Percentiles rank a stretch among this genome's conserved stretches.
Evolutionary conservation across 2,888 invertebrate species (phyloP).

Genomic region (Tanytarsus gracilentus): DNA sequence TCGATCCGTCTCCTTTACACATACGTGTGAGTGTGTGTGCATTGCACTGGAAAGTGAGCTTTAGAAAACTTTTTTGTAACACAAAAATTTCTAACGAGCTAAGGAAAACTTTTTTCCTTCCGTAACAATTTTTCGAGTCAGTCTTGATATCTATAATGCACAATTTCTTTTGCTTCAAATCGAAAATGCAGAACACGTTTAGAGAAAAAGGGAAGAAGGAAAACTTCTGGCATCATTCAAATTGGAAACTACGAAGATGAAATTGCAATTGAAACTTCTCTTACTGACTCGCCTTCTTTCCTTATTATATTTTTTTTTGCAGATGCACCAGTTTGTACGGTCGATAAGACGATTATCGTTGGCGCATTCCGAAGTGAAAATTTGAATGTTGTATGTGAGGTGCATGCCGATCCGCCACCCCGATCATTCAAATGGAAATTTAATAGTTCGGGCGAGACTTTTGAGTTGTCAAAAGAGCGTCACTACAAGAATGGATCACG

Average conservation of each 20-base stretch:
- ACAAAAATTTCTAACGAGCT: no score
- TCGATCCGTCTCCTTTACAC: no score
- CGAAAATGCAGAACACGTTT: conserved; percentile 1
- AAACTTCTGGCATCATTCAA: background rate
- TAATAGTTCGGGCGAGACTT: conserved; percentile 84
- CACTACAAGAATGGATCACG: conserved; percentile 67
- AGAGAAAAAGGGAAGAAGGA: no score
- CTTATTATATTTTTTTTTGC: conserved; percentile 35
- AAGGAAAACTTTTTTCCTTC: no score
- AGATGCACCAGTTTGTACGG: conserved; percentile 77
- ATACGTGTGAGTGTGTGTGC: no score
- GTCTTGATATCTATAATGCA: background rate
- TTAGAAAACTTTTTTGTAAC: no score
- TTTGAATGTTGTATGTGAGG: conserved; percentile 77
- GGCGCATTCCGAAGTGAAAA: conserved; percentile 83
- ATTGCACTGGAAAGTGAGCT: no score
- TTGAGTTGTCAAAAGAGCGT: conserved; percentile 69
- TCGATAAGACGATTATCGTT: conserved; percentile 68
- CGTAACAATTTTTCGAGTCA: no score
- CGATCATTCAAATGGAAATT: conserved; percentile 89
- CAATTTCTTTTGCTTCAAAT: background rate
- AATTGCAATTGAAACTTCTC: conserved; percentile 33
- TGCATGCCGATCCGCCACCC: conserved; percentile 86
- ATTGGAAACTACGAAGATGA: conserved; percentile 31
- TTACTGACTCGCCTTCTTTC: no score